Evolutionary conservation across 1,140 invertebrate species (phyloP).

Genomic region (Conus ventricosus): DNA sequence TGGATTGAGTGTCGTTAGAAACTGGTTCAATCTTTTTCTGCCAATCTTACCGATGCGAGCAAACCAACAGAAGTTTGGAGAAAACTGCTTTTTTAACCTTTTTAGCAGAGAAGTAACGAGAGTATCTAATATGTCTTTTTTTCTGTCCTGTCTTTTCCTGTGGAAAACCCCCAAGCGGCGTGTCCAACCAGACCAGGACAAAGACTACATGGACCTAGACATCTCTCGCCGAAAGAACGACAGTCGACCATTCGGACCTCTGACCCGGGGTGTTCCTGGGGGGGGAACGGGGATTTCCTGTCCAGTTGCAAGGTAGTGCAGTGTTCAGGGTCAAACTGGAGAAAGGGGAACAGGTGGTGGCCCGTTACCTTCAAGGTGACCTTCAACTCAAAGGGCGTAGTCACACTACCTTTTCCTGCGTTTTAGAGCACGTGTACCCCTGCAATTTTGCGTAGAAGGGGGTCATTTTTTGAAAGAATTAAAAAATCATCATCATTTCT

Average conservation of each 20-base stretch:
- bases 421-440: not conserved
- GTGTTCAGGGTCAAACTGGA: conserved; percentile 4
- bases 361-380: not conserved
- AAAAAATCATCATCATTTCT: no score
- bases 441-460: not conserved
- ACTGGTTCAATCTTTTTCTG: no score
- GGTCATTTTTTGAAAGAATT: no score
- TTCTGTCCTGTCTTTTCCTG: no score
- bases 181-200: not conserved
- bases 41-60: no score
- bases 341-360: conserved; percentile 1
- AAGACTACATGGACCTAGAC: not conserved
- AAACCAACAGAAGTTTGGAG: no score
- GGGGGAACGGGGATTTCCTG: not conserved
- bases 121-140: no score
- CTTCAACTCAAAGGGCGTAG: not conserved
- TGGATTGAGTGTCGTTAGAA: no score
- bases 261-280: not conserved
- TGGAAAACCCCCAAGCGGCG: not conserved
- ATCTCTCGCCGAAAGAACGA: not conserved
- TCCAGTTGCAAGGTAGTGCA: not conserved
- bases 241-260: not conserved
- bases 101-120: no score
- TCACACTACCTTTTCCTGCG: not conserved
- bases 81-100: no score